These are phyloP conservation scores for Amphiprion percula DNA, from an alignment of 2,113 vertebrate species.

Conservation along the genomic window DNA sequence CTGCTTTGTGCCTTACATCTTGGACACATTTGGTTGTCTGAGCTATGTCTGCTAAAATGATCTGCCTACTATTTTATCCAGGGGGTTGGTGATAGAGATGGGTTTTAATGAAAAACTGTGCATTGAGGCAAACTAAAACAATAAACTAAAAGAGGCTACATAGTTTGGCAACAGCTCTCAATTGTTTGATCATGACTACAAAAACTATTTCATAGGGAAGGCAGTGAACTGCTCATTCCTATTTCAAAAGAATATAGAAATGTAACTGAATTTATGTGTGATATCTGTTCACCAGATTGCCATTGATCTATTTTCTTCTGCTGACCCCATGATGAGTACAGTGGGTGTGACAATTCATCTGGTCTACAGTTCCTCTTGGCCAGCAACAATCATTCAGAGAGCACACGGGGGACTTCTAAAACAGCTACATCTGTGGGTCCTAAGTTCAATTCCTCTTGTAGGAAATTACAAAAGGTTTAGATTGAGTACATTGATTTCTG, in stretches of 20 bases:
- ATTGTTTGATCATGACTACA: conserved; percentile 23
- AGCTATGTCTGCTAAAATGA: neutral
- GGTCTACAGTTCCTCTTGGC: conserved; percentile 32
- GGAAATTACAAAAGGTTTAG: conserved; percentile 12
- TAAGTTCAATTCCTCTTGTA: conserved; percentile 5
- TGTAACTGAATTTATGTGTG: conserved; percentile 26
- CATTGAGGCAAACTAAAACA: conserved; percentile 17
- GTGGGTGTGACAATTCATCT: conserved; percentile 29
- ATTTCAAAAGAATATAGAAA: conserved; percentile 28
- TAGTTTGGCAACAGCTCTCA: neutral
- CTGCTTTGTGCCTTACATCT: neutral
- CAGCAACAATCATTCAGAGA: conserved; percentile 37
- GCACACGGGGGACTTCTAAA: conserved; percentile 29
- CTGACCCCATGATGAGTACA: neutral
- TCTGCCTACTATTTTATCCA: neutral
- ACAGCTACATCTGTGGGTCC: conserved; percentile 31
- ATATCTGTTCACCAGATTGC: conserved; percentile 14
- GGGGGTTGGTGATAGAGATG: conserved; percentile 1
- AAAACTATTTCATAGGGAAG: conserved; percentile 24
- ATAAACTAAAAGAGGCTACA: conserved; percentile 2
- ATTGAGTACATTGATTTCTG: conserved; percentile 19
- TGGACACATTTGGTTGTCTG: neutral
- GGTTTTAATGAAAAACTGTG: neutral
- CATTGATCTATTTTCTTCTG: conserved; percentile 8
- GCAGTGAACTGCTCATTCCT: conserved; percentile 15